Evolutionary conservation across 2,888 invertebrate species (phyloP), one percentile per base, ranked within the genome.

Genomic region (Caenorhabditis sp.): DNA sequence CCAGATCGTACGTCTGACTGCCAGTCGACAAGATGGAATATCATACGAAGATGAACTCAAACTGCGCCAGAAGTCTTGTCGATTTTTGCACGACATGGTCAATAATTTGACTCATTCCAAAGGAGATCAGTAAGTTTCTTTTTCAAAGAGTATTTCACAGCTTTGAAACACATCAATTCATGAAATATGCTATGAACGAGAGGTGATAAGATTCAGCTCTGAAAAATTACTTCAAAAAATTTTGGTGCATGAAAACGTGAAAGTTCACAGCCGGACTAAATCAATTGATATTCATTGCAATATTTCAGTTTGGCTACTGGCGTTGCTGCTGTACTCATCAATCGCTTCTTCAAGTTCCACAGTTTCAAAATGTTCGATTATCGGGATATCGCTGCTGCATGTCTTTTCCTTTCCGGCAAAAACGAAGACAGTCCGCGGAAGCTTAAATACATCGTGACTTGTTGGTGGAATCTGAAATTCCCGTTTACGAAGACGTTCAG

Each of bases 41-140:
- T 23, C 68, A 1, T 91, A 92, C 88, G 95, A 94, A 91, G 94
- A 95, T 90, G 97, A 97, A 91, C 90, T 97, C 86, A 93, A 93
- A 84, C 94, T 94, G 90, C 92, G 97, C 88, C 97, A 97, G 90
- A 94, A 95, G 91, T 95, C 96, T 83, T 96, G 97, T 63, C 95
- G 95, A 90, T 93, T 97, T 87, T 97, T 97, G 88, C 96, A 97
- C 91, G 95, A 97, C 90, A 96, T 97, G 94, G 97, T 97, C 87
- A 95, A 96, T 90, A 92, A 94, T 5, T 62, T 61, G 26, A 56
- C 54, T 56, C 61, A 58, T 38, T 61, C 63, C 20, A 67, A 63
- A 62, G 64, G 67, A 50, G 67, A 67, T 64, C 62, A 72, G 72
- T 72, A 52, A 72, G 72, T 67, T 59, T 49, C 10, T 53, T 53